Base-by-base conservation (phyloP, 2,888 invertebrate genomes). In the Athripsodes cinereus region DNA sequence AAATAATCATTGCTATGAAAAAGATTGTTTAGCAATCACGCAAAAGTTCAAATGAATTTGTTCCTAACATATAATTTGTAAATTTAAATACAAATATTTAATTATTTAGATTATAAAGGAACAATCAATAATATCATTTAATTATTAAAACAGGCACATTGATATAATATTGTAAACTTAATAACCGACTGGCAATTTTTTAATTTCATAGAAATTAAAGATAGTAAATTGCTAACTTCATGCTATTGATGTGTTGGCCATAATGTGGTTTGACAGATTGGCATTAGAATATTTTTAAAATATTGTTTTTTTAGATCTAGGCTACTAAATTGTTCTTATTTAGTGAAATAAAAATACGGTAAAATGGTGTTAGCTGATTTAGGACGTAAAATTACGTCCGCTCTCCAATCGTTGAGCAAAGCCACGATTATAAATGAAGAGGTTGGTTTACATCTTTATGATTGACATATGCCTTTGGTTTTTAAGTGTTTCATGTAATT, bases 341-440 rank as follows among this genome's bases (percentile, higher is more conserved):
- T n/a, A 5, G 16, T 40, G 13, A 13, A 5, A 40, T 40, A 13
- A 40, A 22, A 59, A 51, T 26, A 22, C 60, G 54, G 54, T 72
- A 87, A 81, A 73, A 99, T 99, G 99, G 99, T 99, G 74, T 91
- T 99, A 85, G 99, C 99, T 69, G 99, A 99, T 84, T 87, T 99
- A 74, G 99, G 99, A 72, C 89, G 99, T 72, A 97, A 97, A 82
- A 99, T 99, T 73, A 98, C 98, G 70, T 92, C 94, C 75, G 99
- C 99, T 64, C 81, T 99, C 75, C 92, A 96, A 74, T 96, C 96
- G 55, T 81, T 99, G 66, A 97, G 96, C 79, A 95, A 95, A 81
- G 97, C 97, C 62, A 97, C 97, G 51, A 90, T 98, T 65, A 98
- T 98, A 68, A 97, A 97, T 81, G 96, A 97, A 80, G 96, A 97